Base-by-base conservation (phyloP, 2,113 vertebrate genomes). In the Haemorhous mexicanus region DNA sequence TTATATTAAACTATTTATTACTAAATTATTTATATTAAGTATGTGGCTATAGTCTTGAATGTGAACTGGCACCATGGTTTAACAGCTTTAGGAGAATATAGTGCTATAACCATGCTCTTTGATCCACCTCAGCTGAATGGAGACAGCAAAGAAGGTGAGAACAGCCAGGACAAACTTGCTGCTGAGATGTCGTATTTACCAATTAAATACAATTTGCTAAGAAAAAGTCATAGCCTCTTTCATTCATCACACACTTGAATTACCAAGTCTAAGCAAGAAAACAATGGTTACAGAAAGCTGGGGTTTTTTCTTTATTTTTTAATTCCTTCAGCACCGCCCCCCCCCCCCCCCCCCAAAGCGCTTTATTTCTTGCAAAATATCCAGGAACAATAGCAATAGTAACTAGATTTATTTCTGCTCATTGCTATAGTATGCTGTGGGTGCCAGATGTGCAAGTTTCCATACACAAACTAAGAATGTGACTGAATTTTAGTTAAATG, bases 401-500 rank as follows among this genome's bases (percentile, higher is more conserved):
- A 89, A 89, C 68, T 41, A 70, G 22, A 47, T 81, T 86, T 81
- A 53, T 85, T 94, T 81, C 56, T 81, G 61, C 61, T 93, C 1
- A 3, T 61, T 92, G 73, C 86, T 86, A 69, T 59, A 92, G 52
- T 37, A 74, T 44, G 73, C 55, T 91, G 76, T 75, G 86, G 39
- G 52, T 87, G 52, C 83, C 94, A 97, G 89, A 97, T 90, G 80
- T 75, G 80, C 84, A 84, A 89, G 69, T 84, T 95, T 84, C 86
- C 61, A 81, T 56, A 94, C 52, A 72, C 56, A 37, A 63, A 58
- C 39, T 78, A 94, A 63, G 68, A 87, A 94, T 32, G 30, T 67
- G 59, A 81, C 68, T 92, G 35, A 59, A 47, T 89, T 84, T 62
- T 44, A 50, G 77, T 68, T 67, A 74, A 94, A 92, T 9, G 39